These are phyloP conservation scores for Aplysina aerophoba DNA, from an alignment of 37 sponge, comb jelly and placozoan species.

Conservation along the genomic window DNA sequence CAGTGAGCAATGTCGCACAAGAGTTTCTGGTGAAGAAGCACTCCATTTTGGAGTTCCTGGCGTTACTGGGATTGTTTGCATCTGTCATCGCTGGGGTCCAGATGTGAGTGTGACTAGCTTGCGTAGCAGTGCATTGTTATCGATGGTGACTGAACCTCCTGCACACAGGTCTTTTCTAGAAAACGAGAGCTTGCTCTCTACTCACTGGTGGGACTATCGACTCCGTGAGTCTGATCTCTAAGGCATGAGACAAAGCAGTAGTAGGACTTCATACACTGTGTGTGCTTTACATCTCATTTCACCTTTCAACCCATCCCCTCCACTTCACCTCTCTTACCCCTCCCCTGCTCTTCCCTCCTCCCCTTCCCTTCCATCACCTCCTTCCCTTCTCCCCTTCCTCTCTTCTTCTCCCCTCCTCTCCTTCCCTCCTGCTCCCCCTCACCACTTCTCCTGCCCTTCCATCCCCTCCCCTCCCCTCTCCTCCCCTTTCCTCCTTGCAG, in stretches of 20 bases:
- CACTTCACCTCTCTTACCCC: background rate
- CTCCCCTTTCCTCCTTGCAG: conserved; percentile 17
- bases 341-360: background rate
- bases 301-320: background rate
- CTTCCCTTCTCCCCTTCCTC: background rate
- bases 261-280: background rate
- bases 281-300: background rate
- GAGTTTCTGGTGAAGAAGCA: conserved; percentile 85
- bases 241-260: too few relatives aligned
- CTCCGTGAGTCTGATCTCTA: conserved; percentile 24
- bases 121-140: background rate
- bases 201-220: conserved; percentile 21
- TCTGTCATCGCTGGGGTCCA: conserved; percentile 77
- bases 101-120: conserved; percentile 48
- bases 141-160: too few relatives aligned
- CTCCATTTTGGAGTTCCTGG: conserved; percentile 74
- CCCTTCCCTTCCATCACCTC: background rate
- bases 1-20: conserved; percentile 76
- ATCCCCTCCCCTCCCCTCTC: conserved; percentile 27
- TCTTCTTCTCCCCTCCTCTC: background rate
- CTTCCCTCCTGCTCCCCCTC: background rate
- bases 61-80: conserved; percentile 71
- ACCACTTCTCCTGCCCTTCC: background rate
- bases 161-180: conserved; percentile 27
- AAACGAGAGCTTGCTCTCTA: background rate